Evolutionary conservation across 2,888 invertebrate genomes (phyloP), one percentile per base, ranked within the genome.

Genomic region (Atethmia centrago): DNA sequence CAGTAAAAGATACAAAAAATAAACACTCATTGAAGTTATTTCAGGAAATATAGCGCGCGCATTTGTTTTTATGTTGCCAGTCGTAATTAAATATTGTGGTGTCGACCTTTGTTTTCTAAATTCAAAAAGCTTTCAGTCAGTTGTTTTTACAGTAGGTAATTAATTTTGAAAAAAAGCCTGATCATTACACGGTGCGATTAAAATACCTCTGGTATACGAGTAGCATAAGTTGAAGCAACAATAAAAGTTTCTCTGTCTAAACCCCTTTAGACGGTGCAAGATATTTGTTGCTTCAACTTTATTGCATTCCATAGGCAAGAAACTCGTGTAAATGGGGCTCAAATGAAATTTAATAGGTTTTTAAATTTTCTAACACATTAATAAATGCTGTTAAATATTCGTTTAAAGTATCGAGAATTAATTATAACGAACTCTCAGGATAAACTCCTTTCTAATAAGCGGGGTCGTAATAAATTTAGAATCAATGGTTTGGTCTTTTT

Each of bases 1-100:
- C 25, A 55, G 16, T 31, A 67, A 58, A 56, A 51, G 5, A 31
- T 28, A 56, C 55, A 53, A 63, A 63, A 67, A 82, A 67, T 49
- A 71, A 65, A 56, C 59, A 12, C n/a, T 71, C 28, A n/a, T 56
- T 49, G 7, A 75, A 51, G 51, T 65, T 77, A 61, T 71, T 77
- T 56, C 36, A 65, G 71, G 47, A 82, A 77, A 64, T 49, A 58
- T 63, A 0, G 21, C 16, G 19, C 49, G 14, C 1, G 45, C 25
- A 31, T 67, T 67, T 55, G 3, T 31, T 69, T 68, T 77, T 61
- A 59, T 65, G 28, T 69, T 42, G 8, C 56, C 25, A 55, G 47
- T 25, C n/a, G 56, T 58, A 62, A 76, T 77, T 67, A 53, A 79
- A 64, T 61, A 64, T 66, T 49, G 28, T 63, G 47, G 31, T 31